Percentiles rank a stretch among this genome's conserved stretches.
These are phyloP conservation scores for Drosophila acutilabella DNA, from an alignment of 2,888 invertebrate genomes.

Conservation along the genomic window DNA sequence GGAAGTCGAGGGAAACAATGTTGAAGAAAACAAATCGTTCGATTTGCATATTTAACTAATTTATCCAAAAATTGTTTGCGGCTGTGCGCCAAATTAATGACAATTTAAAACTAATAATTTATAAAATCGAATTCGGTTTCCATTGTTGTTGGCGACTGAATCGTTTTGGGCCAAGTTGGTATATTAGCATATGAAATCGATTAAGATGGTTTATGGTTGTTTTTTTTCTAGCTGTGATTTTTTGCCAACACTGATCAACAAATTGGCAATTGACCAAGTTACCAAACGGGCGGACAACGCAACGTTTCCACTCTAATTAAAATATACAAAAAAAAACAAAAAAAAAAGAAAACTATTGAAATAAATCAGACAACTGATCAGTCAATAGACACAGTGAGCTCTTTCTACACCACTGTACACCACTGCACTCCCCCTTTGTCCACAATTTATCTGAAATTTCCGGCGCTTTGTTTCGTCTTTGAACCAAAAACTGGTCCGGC, in stretches of 20 bases:
- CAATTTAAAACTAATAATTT: conserved; percentile 79
- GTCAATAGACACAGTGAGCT: conserved; percentile 39
- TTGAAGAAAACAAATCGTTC: conserved; percentile 63
- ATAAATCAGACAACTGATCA: conserved; percentile 64
- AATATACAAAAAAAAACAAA: conserved; percentile 58
- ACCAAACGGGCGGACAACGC: conserved; percentile 10
- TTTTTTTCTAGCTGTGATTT: background rate
- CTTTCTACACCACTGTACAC: background rate
- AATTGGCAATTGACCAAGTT: conserved; percentile 63
- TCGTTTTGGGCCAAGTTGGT: conserved; percentile 17
- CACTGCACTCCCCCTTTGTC: background rate
- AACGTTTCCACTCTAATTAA: conserved; percentile 75
- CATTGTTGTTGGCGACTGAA: conserved; percentile 15
- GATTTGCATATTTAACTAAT: conserved; percentile 72
- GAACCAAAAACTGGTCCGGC: conserved; percentile 39
- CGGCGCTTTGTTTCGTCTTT: conserved; percentile 57
- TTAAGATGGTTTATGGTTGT: conserved; percentile 71
- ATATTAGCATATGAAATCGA: conserved; percentile 58
- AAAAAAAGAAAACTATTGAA: conserved; percentile 37
- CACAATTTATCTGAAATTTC: conserved; percentile 51
- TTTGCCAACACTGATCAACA: conserved; percentile 55
- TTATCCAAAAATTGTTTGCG: conserved; percentile 46
- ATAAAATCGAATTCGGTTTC: conserved; percentile 69
- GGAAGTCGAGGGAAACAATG: background rate
- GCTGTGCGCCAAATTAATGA: conserved; percentile 72